Base-by-base conservation (phyloP, 2,888 invertebrate species). In the Bembecia ichneumoniformis region DNA sequence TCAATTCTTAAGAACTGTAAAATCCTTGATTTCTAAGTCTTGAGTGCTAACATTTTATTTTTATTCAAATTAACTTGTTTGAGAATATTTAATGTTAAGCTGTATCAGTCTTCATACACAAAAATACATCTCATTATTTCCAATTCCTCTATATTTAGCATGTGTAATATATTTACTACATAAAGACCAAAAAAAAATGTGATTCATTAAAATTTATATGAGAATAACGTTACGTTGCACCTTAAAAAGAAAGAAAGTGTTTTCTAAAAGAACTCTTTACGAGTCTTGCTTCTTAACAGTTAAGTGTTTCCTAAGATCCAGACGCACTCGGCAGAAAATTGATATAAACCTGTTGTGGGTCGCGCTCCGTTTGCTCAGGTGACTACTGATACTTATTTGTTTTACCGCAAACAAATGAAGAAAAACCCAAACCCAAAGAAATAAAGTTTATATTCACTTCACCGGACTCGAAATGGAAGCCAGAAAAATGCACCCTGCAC, bases 281-380 rank as follows among this genome's bases (percentile, higher is more conserved):
- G 68, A 71, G 58, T 60, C 57, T 64, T 66, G 69, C 67, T 71
- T 68, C 64, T 60, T 4, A 13, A 67, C 59, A 61, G 64, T 68
- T 74, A 77, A 82, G 75, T 81, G 80, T 81, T 82, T 81, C 76
- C 66, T 72, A 63, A 77, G 69, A 73, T 71, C 72, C 79, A 82
- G 81, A 81, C 77, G 79, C 83, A 83, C 77, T 80, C 74, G 66
- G 77, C 69, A 71, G 84, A 84, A 84, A 86, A 86, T 84, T 86
- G 82, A 82, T 80, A 82, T 78, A 84, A 86, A 84, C 81, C 78
- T 81, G 76, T 81, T 80, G 76, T 77, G 77, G 77, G 71, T 60
- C 63, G 16, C 67, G 68, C 72, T 69, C 69, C 68, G 77, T 77
- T 82, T 77, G 71, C 68, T 68, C 79, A 80, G 80, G 75, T 77